Percentiles rank a stretch among this genome's conserved stretches.
phyloP scores from a whole-genome alignment of 2,113 vertebrate genomes.

The Tetraodon nigroviridis region DNA sequence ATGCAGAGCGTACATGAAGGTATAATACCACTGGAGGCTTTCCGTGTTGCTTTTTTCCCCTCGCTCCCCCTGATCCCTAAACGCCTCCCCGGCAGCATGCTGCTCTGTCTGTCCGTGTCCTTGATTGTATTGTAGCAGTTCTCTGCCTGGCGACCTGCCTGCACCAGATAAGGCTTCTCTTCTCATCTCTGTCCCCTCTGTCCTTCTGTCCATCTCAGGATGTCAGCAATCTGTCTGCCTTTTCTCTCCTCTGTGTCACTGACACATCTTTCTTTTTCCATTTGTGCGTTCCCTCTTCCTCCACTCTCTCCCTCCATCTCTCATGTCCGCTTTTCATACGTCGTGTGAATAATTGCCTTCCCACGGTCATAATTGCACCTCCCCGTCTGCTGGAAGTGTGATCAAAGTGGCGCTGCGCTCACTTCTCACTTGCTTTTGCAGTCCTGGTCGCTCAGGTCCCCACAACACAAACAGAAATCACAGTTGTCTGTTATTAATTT shows the following conservation, averaged over 20 bases:
- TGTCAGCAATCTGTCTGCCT: constrained; percentile 50
- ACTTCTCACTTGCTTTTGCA: constrained; percentile 66
- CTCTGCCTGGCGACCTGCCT: constrained; percentile 50
- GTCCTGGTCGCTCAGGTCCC: constrained; percentile 33
- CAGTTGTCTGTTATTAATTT: constrained; percentile 50
- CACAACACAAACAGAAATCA: constrained; percentile 22
- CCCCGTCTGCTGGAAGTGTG: constrained; percentile 68
- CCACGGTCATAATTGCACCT: constrained; percentile 69
- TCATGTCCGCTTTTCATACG: constrained; percentile 57
- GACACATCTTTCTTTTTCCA: constrained; percentile 33
- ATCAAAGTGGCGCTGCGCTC: constrained; percentile 72
- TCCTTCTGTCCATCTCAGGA: constrained; percentile 54
- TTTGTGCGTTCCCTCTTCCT: constrained; percentile 18
- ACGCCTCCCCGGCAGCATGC: constrained; percentile 43
- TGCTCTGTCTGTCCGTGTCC: constrained; percentile 17
- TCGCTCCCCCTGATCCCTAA: constrained; percentile 19
- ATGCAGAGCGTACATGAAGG: constrained; percentile 99
- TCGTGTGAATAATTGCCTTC: constrained; percentile 74
- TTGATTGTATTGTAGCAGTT: constrained; percentile 44
- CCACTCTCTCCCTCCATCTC: constrained; percentile 13
- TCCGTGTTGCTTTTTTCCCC: constrained; percentile 57
- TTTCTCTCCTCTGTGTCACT: constrained; percentile 60
- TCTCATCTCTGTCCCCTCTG: constrained; percentile 69
- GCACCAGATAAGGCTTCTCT: constrained; percentile 56
- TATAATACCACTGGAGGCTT: constrained; percentile 70